These are phyloP conservation scores for Sardinella longiceps DNA, from an alignment of 2,797 vertebrate genomes.

Conservation along the genomic window DNA sequence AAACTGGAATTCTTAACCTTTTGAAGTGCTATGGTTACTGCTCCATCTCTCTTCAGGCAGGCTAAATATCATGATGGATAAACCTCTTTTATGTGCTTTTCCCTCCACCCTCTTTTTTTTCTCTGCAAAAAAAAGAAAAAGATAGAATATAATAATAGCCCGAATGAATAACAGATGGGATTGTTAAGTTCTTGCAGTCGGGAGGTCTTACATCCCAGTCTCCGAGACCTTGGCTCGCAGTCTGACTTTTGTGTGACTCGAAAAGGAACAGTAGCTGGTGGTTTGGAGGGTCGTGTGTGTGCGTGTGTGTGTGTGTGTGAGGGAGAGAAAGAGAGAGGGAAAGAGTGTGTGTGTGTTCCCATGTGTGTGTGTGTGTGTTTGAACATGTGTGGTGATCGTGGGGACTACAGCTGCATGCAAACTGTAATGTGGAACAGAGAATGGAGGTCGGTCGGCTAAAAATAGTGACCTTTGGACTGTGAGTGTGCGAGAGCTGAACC, in stretches of 20 bases:
- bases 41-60: slow-evolving; percentile 35
- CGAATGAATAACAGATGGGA: background rate
- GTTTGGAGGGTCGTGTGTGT: slow-evolving; percentile 20
- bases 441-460: slow-evolving; percentile 56
- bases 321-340: slow-evolving; percentile 24
- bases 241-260: slow-evolving; percentile 17
- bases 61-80: slow-evolving; percentile 7
- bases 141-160: slow-evolving; percentile 12
- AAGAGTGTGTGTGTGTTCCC: slow-evolving; percentile 35
- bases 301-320: slow-evolving; percentile 1
- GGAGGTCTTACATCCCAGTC: slow-evolving; percentile 10
- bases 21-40: slow-evolving; percentile 55
- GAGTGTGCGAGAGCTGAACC: slow-evolving; percentile 55
- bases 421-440: slow-evolving; percentile 25
- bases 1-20: slow-evolving; percentile 63
- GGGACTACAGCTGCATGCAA: slow-evolving; percentile 19
- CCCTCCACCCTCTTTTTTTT: slow-evolving; percentile 9
- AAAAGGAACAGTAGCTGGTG: slow-evolving; percentile 25
- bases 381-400: slow-evolving; percentile 3
- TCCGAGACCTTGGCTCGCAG: slow-evolving; percentile 4
- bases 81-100: background rate
- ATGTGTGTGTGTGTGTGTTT: slow-evolving; percentile 35
- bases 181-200: slow-evolving; percentile 25
- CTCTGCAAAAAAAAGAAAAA: slow-evolving; percentile 1
- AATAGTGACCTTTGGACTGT: slow-evolving; percentile 61